Evolutionary conservation across 1,140 invertebrate genomes (phyloP), one percentile per base, ranked within the genome.

Genomic region (Camponotus floridanus): DNA sequence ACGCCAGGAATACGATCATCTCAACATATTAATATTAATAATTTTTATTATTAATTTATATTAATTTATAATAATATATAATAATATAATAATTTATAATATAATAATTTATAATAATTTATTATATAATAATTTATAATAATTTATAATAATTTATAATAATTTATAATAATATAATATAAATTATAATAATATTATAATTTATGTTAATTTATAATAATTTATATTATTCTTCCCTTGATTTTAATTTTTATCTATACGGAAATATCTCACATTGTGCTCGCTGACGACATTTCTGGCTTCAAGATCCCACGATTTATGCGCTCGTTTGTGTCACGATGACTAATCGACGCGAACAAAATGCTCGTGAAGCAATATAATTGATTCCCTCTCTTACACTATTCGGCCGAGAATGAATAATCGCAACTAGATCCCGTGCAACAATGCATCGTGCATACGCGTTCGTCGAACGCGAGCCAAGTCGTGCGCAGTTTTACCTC

Each of bases 361-460:
- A 74, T 45, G 79, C 79, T 74, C 26, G 31, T 62, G 36, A 74
- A 62, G 55, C 26, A 36, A 83, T 83, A 83, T 83, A 83, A 83
- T 83, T 68, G 33, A 83, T 73, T 45, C 67, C 55, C 71, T 81
- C 18, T 57, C 48, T 51, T 51, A 4, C 45, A 61, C 79, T 7
- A 21, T 15, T n/a, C n/a, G 2, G 67, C 18, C 26, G 51, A 21
- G 55, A 39, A 83, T 83, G 68, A 83, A 61, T 83, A 83, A 83
- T 83, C 39, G 7, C 26, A 26, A n/a, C 39, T 57, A 26, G 31
- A 48, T 39, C 18, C 4, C 48, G 39, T 8, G 26, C 26, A 45
- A 57, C 79, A 73, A 71, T 81, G 64, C 51, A 33, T 26, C 65
- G 26, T 21, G 21, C 67, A 15, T 11, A 59, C 4, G 76, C 36